Conservation (phyloP, 2,797 vertebrate genomes). For the Sphenodon punctatus region DNA sequence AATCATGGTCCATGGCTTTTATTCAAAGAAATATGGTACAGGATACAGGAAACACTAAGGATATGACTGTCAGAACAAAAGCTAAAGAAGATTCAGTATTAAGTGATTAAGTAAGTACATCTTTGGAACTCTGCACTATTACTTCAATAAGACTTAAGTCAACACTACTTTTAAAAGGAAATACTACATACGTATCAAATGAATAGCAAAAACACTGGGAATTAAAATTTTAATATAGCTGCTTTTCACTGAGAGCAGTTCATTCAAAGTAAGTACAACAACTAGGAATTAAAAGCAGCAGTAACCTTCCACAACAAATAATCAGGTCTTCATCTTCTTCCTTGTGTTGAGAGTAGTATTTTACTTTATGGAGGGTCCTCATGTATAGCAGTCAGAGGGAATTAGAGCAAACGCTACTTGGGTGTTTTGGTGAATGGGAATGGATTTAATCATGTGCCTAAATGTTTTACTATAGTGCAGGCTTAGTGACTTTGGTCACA, state of each 20-base stretch:
- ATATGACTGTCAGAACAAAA: neutral
- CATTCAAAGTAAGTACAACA: too few relatives aligned
- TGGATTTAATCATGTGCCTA: too few relatives aligned
- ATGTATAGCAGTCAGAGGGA: neutral
- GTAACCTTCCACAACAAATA: slow-evolving; percentile 15
- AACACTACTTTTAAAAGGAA: slow-evolving; percentile 32
- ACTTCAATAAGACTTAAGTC: slow-evolving; percentile 11
- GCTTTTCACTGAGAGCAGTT: too few relatives aligned
- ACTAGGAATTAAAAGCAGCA: too few relatives aligned
- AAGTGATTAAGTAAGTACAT: neutral
- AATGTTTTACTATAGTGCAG: too few relatives aligned
- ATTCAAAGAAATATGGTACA: too few relatives aligned
- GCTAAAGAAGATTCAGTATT: neutral
- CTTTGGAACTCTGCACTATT: slow-evolving; percentile 14
- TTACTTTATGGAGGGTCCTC: neutral
- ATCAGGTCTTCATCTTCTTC: neutral
- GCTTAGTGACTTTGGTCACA: too few relatives aligned
- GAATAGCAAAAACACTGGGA: slow-evolving; percentile 34
- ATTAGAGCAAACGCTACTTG: neutral
- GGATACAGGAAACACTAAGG: too few relatives aligned
- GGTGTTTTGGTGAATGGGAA: too few relatives aligned
- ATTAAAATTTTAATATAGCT: slow-evolving; percentile 48
- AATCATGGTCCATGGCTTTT: too few relatives aligned
- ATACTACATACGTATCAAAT: slow-evolving; percentile 36
- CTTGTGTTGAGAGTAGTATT: neutral